Conservation (phyloP, 2,113 vertebrate species). For the Forbesichthys agassizii region DNA sequence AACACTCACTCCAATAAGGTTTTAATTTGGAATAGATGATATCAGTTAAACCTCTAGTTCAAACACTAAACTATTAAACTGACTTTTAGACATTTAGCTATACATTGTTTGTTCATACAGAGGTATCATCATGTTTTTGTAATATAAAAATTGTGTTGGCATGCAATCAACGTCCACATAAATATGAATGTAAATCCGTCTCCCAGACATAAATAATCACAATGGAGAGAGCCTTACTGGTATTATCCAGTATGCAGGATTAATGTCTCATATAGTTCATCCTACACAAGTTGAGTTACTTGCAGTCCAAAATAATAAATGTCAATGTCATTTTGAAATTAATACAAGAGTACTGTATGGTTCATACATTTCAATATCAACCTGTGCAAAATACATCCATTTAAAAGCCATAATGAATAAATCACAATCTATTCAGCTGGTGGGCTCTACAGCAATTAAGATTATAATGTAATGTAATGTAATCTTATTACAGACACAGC, state of each 20-base stretch:
- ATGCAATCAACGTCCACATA: too few species aligned
- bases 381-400: neutral
- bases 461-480: neutral
- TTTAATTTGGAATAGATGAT: slow-evolving; percentile 15
- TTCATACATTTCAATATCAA: slow-evolving; percentile 10
- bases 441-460: neutral
- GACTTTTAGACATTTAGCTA: neutral
- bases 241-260: slow-evolving; percentile 7
- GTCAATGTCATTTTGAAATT: neutral
- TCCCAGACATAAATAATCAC: slow-evolving; percentile 16
- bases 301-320: neutral
- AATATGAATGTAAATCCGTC: slow-evolving; percentile 7
- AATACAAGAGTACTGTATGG: neutral
- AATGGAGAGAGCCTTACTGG: slow-evolving; percentile 13
- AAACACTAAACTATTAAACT: neutral
- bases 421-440: neutral
- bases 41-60: neutral
- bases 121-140: too few species aligned
- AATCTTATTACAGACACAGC: neutral
- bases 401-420: neutral
- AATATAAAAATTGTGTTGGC: too few species aligned
- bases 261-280: too few species aligned
- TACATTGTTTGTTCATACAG: too few species aligned
- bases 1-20: neutral
- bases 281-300: too few species aligned